Evolutionary conservation across 1,140 invertebrate species (phyloP).

Genomic region (Drosophila neocordata): DNA sequence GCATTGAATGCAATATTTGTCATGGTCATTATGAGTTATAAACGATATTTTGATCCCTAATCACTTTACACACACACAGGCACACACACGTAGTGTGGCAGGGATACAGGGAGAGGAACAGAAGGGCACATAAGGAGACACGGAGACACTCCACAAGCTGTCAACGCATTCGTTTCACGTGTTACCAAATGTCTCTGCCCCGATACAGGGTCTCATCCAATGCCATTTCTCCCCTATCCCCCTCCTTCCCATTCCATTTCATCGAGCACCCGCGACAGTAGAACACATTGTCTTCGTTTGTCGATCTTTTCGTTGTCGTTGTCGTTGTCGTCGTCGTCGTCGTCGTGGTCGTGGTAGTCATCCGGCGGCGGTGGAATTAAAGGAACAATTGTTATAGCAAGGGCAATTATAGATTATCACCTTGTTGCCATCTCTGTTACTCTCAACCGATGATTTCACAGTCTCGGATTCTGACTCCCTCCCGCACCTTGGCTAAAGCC

Average conservation of each 20-base stretch:
- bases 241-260: constrained; percentile 17
- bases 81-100: constrained; percentile 1
- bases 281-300: constrained; percentile 50
- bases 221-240: neutral
- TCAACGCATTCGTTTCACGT: constrained; percentile 78
- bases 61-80: constrained; percentile 49
- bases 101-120: constrained; percentile 6
- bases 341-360: constrained; percentile 23
- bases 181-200: constrained; percentile 70
- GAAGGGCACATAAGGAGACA: constrained; percentile 20
- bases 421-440: constrained; percentile 36
- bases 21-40: constrained; percentile 80
- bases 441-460: neutral
- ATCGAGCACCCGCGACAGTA: constrained; percentile 47
- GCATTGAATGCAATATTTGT: constrained; percentile 69
- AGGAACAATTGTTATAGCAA: constrained; percentile 71
- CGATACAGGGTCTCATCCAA: constrained; percentile 4
- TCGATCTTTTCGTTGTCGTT: neutral
- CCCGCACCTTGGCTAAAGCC: constrained; percentile 28
- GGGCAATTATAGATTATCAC: constrained; percentile 79
- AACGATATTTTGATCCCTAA: constrained; percentile 79
- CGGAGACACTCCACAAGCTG: constrained; percentile 62
- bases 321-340: constrained; percentile 25
- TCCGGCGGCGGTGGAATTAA: constrained; percentile 58
- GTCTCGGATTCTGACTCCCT: neutral